Conservation (phyloP, 2,888 invertebrate genomes). For the Temnothorax ravouxi region DNA sequence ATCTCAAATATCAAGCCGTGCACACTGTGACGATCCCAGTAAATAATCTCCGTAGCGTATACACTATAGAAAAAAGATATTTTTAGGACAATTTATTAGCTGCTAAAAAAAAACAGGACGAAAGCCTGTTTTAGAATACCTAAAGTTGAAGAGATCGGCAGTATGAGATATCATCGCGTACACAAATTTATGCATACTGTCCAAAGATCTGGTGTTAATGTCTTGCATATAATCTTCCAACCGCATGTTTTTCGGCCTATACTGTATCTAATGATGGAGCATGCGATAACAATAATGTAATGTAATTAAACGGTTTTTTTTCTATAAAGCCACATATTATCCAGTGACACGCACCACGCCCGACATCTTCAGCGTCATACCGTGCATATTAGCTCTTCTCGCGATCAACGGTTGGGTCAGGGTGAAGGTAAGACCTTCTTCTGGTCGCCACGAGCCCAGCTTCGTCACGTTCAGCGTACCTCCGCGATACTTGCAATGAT, state of each 20-base stretch:
- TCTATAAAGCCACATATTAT: neutral
- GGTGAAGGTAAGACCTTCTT: conserved; percentile 70
- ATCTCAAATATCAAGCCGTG: conserved; percentile 75
- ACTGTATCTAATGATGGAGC: conserved; percentile 61
- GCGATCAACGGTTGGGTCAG: conserved; percentile 73
- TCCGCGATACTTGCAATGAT: conserved; percentile 78
- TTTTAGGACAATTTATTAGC: neutral
- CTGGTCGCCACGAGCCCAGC: conserved; percentile 74
- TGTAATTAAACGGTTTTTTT: neutral
- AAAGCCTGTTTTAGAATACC: conserved; percentile 66
- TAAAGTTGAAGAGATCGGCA: conserved; percentile 79
- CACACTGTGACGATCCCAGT: conserved; percentile 74
- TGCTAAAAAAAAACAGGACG: neutral
- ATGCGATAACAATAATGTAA: neutral
- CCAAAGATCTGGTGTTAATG: conserved; percentile 73
- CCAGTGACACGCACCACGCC: conserved; percentile 74
- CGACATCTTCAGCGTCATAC: conserved; percentile 77
- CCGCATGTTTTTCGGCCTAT: conserved; percentile 73
- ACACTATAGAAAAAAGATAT: conserved; percentile 53
- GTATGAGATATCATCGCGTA: conserved; percentile 75
- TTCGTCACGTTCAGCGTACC: conserved; percentile 78
- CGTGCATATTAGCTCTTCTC: conserved; percentile 78
- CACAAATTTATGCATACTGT: conserved; percentile 78
- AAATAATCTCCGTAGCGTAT: conserved; percentile 70
- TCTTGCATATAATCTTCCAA: conserved; percentile 79